Percentiles rank a stretch among this genome's conserved stretches.
Evolutionary conservation across 1,140 invertebrate species (phyloP).

Genomic region (Wasmannia auropunctata): DNA sequence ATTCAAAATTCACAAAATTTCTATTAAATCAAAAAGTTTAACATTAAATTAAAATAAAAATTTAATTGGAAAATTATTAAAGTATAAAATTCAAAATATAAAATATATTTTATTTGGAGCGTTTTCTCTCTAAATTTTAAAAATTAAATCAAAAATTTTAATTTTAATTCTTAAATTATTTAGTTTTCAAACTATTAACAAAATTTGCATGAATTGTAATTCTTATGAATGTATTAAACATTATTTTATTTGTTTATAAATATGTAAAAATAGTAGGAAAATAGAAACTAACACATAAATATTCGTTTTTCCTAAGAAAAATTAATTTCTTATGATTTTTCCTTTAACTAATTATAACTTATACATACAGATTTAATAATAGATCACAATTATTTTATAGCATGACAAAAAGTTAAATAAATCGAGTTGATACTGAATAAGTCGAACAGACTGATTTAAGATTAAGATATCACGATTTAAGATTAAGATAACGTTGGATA

Average conservation of each 20-base stretch:
- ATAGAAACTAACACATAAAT: not conserved
- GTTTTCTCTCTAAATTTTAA: not conserved
- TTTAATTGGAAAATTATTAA: no score
- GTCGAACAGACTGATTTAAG: not conserved
- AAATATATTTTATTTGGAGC: no score
- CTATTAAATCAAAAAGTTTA: not conserved
- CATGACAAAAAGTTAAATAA: not conserved
- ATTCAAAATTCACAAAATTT: not conserved
- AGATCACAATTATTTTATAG: not conserved
- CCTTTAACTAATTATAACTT: not conserved
- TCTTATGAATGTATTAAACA: not conserved
- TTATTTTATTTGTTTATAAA: constrained; percentile 19
- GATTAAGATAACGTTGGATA: constrained; percentile 60
- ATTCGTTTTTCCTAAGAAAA: not conserved
- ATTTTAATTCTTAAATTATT: not conserved
- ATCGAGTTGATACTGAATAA: constrained; percentile 46
- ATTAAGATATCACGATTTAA: constrained; percentile 41
- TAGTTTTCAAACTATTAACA: not conserved
- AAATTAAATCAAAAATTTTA: no score
- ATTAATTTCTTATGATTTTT: not conserved
- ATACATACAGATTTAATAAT: not conserved
- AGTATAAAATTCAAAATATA: no score
- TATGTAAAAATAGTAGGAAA: not conserved
- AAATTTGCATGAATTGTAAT: not conserved
- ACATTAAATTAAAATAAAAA: not conserved